Percentiles rank a stretch among this genome's conserved stretches.
Evolutionary conservation across 2,888 invertebrate genomes (phyloP).

Genomic region (Poecilobothrus nobilitatus): DNA sequence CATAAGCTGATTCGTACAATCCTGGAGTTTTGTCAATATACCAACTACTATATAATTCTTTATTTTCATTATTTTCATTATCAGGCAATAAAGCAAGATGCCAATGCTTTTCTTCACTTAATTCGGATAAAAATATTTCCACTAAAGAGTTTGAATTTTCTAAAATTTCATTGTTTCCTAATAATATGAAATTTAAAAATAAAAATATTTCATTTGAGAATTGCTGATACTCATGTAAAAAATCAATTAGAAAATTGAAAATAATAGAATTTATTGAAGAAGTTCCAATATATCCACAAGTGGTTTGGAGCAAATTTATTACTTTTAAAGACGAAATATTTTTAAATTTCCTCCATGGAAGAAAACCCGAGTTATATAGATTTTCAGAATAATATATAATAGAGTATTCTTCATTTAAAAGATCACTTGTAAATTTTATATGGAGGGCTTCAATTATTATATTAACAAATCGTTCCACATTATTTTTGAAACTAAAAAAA

Average conservation of each 20-base stretch:
- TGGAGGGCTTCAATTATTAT: slow-evolving; percentile 50
- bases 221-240: slow-evolving; percentile 47
- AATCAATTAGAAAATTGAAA: slow-evolving; percentile 54
- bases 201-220: slow-evolving; percentile 52
- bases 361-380: slow-evolving; percentile 25
- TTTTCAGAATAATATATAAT: slow-evolving; percentile 28
- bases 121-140: slow-evolving; percentile 30
- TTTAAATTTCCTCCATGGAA: slow-evolving; percentile 58
- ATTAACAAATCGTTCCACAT: slow-evolving; percentile 51
- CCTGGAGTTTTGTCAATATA: slow-evolving; percentile 39
- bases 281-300: slow-evolving; percentile 50
- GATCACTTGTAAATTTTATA: slow-evolving; percentile 45
- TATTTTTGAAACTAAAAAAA: slow-evolving; percentile 48
- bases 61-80: slow-evolving; percentile 29
- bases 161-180: slow-evolving; percentile 18
- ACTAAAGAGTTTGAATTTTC: slow-evolving; percentile 28
- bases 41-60: slow-evolving; percentile 36
- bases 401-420: slow-evolving; percentile 48
- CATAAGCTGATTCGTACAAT: slow-evolving; percentile 41
- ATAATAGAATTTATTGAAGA: slow-evolving; percentile 50
- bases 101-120: slow-evolving; percentile 35
- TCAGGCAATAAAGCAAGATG: slow-evolving; percentile 36
- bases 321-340: slow-evolving; percentile 49
- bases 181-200: slow-evolving; percentile 31
- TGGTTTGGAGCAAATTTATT: slow-evolving; percentile 46